Evolutionary conservation across 2,888 invertebrate genomes (phyloP).

Genomic region (Harpagoxenus sublaevis): DNA sequence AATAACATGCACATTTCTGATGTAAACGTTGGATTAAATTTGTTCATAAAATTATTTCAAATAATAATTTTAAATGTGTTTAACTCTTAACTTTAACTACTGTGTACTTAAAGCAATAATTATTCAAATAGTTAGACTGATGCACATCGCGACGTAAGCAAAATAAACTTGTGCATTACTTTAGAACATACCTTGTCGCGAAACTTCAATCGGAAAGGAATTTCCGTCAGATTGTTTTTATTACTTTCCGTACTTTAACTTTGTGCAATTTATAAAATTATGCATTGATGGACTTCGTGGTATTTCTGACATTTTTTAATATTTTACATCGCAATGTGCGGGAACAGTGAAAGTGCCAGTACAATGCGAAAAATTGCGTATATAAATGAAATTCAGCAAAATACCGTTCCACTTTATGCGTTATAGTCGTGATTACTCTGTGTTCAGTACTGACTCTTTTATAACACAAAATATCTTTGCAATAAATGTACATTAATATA

Average conservation of each 20-base stretch:
- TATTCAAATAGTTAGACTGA: not conserved
- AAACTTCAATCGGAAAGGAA: slow-evolving; percentile 38
- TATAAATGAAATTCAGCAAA: slow-evolving; percentile 46
- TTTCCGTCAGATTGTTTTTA: slow-evolving; percentile 20
- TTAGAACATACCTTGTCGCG: slow-evolving; percentile 7
- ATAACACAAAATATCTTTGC: slow-evolving; percentile 10
- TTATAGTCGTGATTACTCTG: slow-evolving; percentile 28
- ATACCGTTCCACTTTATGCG: slow-evolving; percentile 40
- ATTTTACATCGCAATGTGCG: slow-evolving; percentile 30
- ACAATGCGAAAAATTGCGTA: slow-evolving; percentile 47
- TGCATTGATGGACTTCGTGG: slow-evolving; percentile 48
- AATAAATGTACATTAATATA: not conserved
- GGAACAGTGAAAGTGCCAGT: slow-evolving; percentile 33
- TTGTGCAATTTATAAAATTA: slow-evolving; percentile 44
- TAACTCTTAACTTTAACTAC: not conserved
- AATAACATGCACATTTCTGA: not conserved
- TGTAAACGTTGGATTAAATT: not conserved
- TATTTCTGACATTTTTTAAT: slow-evolving; percentile 56
- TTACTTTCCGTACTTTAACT: slow-evolving; percentile 8
- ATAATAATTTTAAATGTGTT: not conserved
- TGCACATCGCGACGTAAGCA: not conserved
- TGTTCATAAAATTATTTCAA: not conserved
- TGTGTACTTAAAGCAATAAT: not conserved
- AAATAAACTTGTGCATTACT: slow-evolving; percentile 10
- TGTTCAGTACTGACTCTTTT: slow-evolving; percentile 8